Evolutionary conservation across 2,888 invertebrate species (phyloP).

Genomic region (Phengaris arion): DNA sequence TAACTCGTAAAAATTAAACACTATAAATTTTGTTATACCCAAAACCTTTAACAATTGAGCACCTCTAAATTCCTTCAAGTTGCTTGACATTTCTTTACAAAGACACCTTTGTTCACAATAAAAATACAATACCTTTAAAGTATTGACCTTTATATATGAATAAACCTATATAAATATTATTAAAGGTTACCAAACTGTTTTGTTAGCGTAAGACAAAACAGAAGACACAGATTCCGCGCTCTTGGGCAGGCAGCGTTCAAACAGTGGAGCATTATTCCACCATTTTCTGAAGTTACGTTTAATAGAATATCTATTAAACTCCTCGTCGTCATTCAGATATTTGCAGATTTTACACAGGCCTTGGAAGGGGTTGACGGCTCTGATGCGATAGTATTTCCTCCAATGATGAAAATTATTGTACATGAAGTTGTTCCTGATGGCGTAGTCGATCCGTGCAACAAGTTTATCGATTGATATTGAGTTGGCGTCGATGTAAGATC

Average conservation of each 20-base stretch:
- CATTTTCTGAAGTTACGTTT: constrained; percentile 55
- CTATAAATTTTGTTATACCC: not conserved
- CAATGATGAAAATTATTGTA: constrained; percentile 55
- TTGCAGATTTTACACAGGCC: constrained; percentile 60
- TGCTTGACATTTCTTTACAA: constrained; percentile 11
- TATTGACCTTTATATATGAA: not conserved
- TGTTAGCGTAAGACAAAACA: constrained; percentile 45
- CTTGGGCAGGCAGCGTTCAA: constrained; percentile 41
- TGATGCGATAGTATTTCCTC: constrained; percentile 54
- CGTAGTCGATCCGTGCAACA: constrained; percentile 49
- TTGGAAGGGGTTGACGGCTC: constrained; percentile 41
- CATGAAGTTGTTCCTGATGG: constrained; percentile 45
- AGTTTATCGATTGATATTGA: constrained; percentile 45
- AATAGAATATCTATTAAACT: constrained; percentile 38
- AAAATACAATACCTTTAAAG: constrained; percentile 7
- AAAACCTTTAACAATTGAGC: constrained; percentile 11
- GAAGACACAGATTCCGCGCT: constrained; percentile 45
- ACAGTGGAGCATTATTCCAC: constrained; percentile 55
- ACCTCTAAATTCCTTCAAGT: not conserved
- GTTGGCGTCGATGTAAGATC: constrained; percentile 56
- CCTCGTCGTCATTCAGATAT: constrained; percentile 48
- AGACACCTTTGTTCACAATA: constrained; percentile 18
- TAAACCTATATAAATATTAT: not conserved
- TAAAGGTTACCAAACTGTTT: constrained; percentile 17
- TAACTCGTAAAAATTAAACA: too few species aligned